Evolutionary conservation across 2,797 vertebrate species (phyloP), one percentile per base, ranked within the genome.

Genomic region (Protosalanx chinensis): DNA sequence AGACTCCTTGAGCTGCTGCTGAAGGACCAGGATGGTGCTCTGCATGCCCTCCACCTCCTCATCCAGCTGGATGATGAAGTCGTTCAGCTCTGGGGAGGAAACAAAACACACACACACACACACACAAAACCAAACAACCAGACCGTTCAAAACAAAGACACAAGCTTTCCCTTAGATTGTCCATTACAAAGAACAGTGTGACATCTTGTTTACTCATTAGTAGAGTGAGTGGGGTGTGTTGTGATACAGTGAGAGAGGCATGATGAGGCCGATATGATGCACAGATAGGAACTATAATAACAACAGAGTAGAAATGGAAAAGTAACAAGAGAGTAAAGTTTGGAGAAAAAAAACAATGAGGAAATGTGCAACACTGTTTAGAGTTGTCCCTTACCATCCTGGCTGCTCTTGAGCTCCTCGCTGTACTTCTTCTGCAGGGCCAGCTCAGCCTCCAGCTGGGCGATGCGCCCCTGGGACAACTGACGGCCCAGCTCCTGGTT

Each of bases 361-460:
- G 6, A 46, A 46, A 13, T 12, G 6, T 10, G 41, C 6, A n/a
- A n/a, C 41, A 12, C 41, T 12, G 51, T 16, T 56, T 16, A 56
- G 10, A 56, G 51, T 56, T 74, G 3, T 12, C 5, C 87, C 96
- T 97, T 91, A 99, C 98, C 97, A 79, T 99, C 97, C 91, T 99
- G 98, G 90, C 97, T 98, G 94, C 95, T 98, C 92, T 99, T 99
- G 76, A 99, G 97, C 90, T 99, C 98, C 89, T 99, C 97, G 74
- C 97, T 98, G 93, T 99, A 99, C 89, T 99, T 99, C 93, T 99
- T 99, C 93, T 99, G 98, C 83, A 99, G 93, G 86, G 98, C 98
- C 88, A 99, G 91, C 90, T 99, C 98, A 68, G 98, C 98, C 91
- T 99, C 98, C 90, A 99, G 94, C 87, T 99, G 97, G 85, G 98